Conservation (phyloP, 2,888 invertebrate genomes). For the Hylaea fasciaria region DNA sequence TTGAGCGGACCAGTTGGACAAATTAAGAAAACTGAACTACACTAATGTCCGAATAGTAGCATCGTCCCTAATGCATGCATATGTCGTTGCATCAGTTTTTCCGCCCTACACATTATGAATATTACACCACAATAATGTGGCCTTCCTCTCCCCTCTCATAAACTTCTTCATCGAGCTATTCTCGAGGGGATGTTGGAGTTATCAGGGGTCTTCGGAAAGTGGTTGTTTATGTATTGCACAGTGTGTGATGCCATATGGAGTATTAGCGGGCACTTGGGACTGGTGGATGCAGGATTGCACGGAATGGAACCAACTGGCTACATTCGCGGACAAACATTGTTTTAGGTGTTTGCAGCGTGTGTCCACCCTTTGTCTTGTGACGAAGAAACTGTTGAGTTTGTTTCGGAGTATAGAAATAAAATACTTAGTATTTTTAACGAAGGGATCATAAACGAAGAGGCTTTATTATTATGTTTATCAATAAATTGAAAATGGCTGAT, state of each 20-base stretch:
- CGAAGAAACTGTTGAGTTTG: conserved; percentile 18
- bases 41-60: conserved; percentile 74
- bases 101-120: conserved; percentile 74
- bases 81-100: conserved; percentile 79
- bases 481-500: no score
- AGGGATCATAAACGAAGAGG: no score
- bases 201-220: conserved; percentile 52
- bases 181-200: conserved; percentile 19
- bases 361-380: conserved; percentile 31
- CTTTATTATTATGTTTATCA: no score
- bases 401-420: not conserved
- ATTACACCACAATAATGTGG: conserved; percentile 58
- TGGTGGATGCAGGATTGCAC: conserved; percentile 67
- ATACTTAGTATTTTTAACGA: no score
- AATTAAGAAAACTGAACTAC: conserved; percentile 61
- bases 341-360: conserved; percentile 48
- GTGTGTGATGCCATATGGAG: conserved; percentile 81
- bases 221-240: conserved; percentile 71
- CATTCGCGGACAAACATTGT: conserved; percentile 66
- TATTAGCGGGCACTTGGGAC: conserved; percentile 82
- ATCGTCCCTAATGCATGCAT: conserved; percentile 82
- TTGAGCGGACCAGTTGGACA: conserved; percentile 66
- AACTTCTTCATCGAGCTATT: conserved; percentile 1
- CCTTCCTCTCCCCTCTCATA: conserved; percentile 38
- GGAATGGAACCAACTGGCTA: conserved; percentile 79